Evolutionary conservation across 2,113 vertebrate genomes (phyloP), one percentile per base, ranked within the genome.

Genomic region (Tachysurus fulvidraco): DNA sequence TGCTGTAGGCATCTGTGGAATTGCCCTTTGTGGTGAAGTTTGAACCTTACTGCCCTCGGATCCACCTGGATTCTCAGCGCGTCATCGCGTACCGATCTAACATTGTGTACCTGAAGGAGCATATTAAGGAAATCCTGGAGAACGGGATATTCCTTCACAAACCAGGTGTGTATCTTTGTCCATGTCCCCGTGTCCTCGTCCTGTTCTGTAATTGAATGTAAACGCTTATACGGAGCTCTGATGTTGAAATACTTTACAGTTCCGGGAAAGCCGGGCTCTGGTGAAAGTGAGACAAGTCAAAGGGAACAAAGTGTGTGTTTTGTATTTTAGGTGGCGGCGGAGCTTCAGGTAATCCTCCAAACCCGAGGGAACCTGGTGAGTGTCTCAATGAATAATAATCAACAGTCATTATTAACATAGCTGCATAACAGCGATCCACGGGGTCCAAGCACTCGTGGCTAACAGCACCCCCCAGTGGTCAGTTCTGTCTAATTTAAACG

Each of bases 51-150:
- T 12, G 54, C 5, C 94, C 95, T 44, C 92, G 90, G 17, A 78
- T 94, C 88, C 92, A 1, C 81, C 60, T 95, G 87, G 93, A 94
- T 87, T 90, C 93, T 41, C 94, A 92, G 83, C 90, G 85, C 23
- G 69, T 95, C 82, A 77, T 83, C 0, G 88, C 89, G 4, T 41
- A 84, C 0, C 88, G 93, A 54, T 81, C 57, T 8, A 93, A 85
- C 82, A 59, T 90, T n/a, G 76, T 83, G 57, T 65, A 59, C 1
- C 88, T 96, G 44, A 95, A 90, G 87, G 85, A 93, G 6, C 64
- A 86, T 36, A 87, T 96, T 82, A 55, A n/a, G 0, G 89, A 92
- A 36, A 14, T 94, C 41, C 46, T 94, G 3, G 94, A 95, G 54
- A 83, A 82, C 85, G 69, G 95, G 87, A 28, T 89, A 4, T 60